Evolutionary conservation across 2,113 vertebrate species (phyloP), one percentile per base, ranked within the genome.

Genomic region (Numida meleagris): DNA sequence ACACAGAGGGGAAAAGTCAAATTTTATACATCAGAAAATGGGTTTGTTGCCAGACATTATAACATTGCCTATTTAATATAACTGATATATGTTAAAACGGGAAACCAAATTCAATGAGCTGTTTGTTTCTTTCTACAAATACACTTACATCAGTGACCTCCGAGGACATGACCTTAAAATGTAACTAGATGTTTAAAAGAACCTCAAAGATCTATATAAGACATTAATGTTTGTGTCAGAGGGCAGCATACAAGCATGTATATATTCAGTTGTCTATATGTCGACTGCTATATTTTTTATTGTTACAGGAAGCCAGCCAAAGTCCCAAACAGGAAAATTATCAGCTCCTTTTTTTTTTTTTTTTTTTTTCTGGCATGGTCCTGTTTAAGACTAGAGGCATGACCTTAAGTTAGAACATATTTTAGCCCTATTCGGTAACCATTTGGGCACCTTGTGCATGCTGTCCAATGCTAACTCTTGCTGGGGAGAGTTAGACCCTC

Each of bases 211-310:
- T 95, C 97, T 97, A 85, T 94, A 92, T 57, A 94, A 97, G 93
- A 96, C 91, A 97, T 85, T 97, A 94, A 94, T 91, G 93, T 95
- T 93, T 94, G 96, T 97, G 97, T 97, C 96, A 96, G 84, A 93
- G 95, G 94, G 88, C 87, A 95, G 71, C 70, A 90, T 53, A 94
- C 84, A 95, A 86, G 75, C 70, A 31, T 82, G 88, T 92, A 93
- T 94, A 96, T 94, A 97, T 62, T 93, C 92, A 97, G 86, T 96
- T 97, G 94, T 95, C 96, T 95, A 61, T 96, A 93, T 82, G 95
- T 95, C 85, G 19, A 77, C 94, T 83, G 94, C 85, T 89, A 11
- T 91, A 76, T 90, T 96, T 96, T 97, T 97, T 96, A 96, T 95
- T 97, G 91, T 88, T 91, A 82, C 91, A 96, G 94, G 95, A 97